Percentiles rank a stretch among this genome's conserved stretches.
Conservation (phyloP, 2,888 invertebrate genomes). For the Achlya flavicornis region DNA sequence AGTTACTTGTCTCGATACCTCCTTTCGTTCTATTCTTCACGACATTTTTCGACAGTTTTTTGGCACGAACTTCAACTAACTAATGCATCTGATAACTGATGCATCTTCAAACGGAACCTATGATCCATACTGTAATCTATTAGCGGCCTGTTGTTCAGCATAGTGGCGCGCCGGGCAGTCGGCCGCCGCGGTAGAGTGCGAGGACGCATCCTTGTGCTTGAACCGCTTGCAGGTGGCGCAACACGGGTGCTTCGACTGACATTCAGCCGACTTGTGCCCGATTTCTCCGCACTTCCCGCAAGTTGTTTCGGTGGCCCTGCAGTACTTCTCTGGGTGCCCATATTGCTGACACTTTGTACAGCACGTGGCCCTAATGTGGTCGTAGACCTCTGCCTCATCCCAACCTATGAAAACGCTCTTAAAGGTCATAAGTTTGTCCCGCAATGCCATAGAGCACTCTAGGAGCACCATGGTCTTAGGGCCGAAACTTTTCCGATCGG, state of each 20-base stretch:
- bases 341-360: constrained; percentile 43
- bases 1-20: no score
- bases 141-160: constrained; percentile 21
- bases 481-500: constrained; percentile 3
- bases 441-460: no score
- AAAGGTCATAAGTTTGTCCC: rapidly evolving
- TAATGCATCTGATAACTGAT: no score
- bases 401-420: constrained; percentile 24
- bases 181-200: constrained; percentile 23
- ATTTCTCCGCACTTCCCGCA: constrained; percentile 34
- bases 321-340: constrained; percentile 43
- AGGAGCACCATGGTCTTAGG: no score
- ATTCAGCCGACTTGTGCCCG: constrained; percentile 23
- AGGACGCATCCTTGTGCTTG: constrained; percentile 11
- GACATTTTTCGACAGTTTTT: no score
- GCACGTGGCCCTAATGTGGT: constrained; percentile 26
- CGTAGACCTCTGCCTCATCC: constrained; percentile 18
- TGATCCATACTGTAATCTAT: constrained; percentile 21
- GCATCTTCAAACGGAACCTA: no score
- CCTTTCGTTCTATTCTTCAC: no score
- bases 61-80: constrained; percentile 20
- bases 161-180: constrained; percentile 26
- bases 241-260: neutral
- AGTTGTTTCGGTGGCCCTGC: constrained; percentile 14
- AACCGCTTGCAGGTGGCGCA: constrained; percentile 40